Evolutionary conservation across 2,797 vertebrate genomes (phyloP).

Genomic region (Muraenolepis orangiensis): DNA sequence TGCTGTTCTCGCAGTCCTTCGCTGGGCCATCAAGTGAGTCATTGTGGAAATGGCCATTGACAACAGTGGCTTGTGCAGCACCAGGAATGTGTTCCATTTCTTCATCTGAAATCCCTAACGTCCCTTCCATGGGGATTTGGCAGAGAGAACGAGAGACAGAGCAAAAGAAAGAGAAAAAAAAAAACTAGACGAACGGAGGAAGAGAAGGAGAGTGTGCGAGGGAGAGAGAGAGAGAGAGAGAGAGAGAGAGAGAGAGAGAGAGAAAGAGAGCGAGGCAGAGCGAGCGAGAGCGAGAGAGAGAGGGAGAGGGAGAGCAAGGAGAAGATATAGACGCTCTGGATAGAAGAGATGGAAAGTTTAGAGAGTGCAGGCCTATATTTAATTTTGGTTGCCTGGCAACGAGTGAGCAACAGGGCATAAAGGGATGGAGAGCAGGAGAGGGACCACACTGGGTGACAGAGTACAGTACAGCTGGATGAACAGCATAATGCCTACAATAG

Average conservation of each 20-base stretch:
- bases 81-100: constrained; percentile 79
- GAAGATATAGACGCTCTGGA: constrained; percentile 64
- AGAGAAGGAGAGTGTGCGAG: constrained; percentile 36
- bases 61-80: constrained; percentile 70
- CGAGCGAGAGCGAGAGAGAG: constrained; percentile 31
- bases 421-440: constrained; percentile 55
- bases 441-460: constrained; percentile 51
- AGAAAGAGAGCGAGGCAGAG: constrained; percentile 7
- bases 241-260: constrained; percentile 40
- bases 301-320: constrained; percentile 24
- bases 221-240: constrained; percentile 22
- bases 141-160: constrained; percentile 42
- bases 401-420: constrained; percentile 64
- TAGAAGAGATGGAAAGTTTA: constrained; percentile 76
- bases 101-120: constrained; percentile 69
- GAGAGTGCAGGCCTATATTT: constrained; percentile 77
- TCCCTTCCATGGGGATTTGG: constrained; percentile 65
- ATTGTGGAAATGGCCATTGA: constrained; percentile 71
- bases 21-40: constrained; percentile 69
- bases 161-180: constrained; percentile 31
- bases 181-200: constrained; percentile 25
- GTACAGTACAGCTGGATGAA: neutral
- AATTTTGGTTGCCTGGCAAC: constrained; percentile 74
- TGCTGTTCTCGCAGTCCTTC: constrained; percentile 46
- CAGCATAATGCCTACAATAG: neutral